Percentiles rank a stretch among this genome's conserved stretches.
Conservation (phyloP, 2,113 vertebrate species). For the Tamias sibiricus region DNA sequence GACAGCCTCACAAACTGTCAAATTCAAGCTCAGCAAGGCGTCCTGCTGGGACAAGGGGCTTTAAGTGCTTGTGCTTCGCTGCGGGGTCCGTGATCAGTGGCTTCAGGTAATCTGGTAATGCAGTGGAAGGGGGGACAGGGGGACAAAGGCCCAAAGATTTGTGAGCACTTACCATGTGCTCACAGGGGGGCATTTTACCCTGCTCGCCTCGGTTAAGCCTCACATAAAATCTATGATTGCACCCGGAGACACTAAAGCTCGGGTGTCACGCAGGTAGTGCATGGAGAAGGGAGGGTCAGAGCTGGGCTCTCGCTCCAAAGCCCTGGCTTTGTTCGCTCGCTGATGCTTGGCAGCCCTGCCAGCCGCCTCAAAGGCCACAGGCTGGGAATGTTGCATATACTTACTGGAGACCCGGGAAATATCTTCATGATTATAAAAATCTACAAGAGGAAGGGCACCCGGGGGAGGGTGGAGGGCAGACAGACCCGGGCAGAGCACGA, state of each 20-base stretch:
- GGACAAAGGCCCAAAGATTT: background rate
- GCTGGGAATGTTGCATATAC: background rate
- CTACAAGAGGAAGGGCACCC: background rate
- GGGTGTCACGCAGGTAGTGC: background rate
- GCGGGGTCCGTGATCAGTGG: rapidly evolving
- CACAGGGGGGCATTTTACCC: background rate
- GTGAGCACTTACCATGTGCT: background rate
- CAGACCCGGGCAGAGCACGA: too few species aligned
- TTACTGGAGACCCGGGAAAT: background rate
- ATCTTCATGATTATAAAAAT: background rate
- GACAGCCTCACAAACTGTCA: background rate
- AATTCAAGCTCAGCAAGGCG: background rate
- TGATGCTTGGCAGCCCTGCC: background rate
- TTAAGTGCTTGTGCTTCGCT: background rate
- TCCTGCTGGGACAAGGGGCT: background rate
- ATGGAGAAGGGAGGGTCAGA: background rate
- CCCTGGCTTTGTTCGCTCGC: background rate
- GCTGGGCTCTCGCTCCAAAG: background rate
- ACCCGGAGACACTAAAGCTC: background rate
- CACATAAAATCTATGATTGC: background rate
- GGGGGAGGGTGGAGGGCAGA: background rate
- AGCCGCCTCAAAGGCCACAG: background rate
- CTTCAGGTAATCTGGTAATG: background rate
- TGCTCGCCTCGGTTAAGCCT: background rate
- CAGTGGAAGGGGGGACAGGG: too few species aligned